A percentile compares a stretch with the other conserved stretches of the same genome.
Conservation (phyloP, 2,888 invertebrate species). For the Eupeodes latifasciatus region DNA sequence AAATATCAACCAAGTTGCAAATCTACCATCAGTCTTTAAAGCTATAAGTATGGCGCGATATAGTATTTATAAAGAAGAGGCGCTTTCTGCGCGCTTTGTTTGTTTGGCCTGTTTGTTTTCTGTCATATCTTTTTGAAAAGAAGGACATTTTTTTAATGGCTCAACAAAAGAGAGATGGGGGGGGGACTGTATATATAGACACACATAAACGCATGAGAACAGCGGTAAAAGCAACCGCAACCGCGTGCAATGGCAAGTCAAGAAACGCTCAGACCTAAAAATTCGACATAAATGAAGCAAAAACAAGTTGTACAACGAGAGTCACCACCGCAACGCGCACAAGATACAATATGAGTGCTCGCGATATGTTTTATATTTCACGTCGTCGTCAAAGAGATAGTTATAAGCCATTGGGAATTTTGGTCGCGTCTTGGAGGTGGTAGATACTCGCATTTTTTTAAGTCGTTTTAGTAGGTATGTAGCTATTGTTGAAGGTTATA, state of each 20-base stretch:
- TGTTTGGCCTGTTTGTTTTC: slow-evolving; percentile 64
- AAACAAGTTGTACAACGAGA: slow-evolving; percentile 71
- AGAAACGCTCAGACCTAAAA: slow-evolving; percentile 59
- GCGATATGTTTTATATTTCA: slow-evolving; percentile 38
- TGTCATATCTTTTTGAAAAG: slow-evolving; percentile 60
- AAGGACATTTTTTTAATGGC: slow-evolving; percentile 1
- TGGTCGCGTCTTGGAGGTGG: slow-evolving; percentile 58
- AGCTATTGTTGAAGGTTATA: slow-evolving; percentile 21
- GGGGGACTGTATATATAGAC: too few species aligned
- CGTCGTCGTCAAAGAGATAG: slow-evolving; percentile 10
- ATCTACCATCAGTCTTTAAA: not conserved
- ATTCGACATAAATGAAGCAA: slow-evolving; percentile 73
- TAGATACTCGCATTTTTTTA: slow-evolving; percentile 7
- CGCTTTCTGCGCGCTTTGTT: slow-evolving; percentile 67
- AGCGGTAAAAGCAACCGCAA: slow-evolving; percentile 22
- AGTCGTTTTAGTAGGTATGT: not conserved
- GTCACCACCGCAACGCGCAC: not conserved
- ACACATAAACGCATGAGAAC: not conserved
- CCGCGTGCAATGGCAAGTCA: not conserved
- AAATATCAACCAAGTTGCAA: slow-evolving; percentile 2
- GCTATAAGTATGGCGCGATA: not conserved
- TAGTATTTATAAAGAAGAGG: slow-evolving; percentile 35
- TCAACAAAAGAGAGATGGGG: too few species aligned
- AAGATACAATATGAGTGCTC: slow-evolving; percentile 54
- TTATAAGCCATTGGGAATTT: slow-evolving; percentile 48